These are phyloP conservation scores for Fopius arisanus DNA, from an alignment of 1,140 invertebrate species.

Conservation along the genomic window DNA sequence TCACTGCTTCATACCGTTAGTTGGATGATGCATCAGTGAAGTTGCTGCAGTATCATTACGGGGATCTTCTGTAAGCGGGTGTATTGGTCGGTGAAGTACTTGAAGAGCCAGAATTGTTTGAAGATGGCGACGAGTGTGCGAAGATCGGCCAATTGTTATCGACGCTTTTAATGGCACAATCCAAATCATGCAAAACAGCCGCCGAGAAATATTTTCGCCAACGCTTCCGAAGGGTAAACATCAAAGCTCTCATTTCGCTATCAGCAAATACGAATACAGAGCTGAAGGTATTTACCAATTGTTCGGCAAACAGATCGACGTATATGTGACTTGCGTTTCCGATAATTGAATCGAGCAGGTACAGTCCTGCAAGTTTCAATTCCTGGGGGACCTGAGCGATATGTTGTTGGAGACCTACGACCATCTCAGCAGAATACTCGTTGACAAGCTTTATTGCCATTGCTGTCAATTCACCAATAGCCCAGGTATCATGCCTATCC, in stretches of 20 bases:
- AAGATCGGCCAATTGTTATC: neutral
- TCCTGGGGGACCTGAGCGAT: neutral
- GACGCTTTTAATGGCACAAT: neutral
- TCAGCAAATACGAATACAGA: neutral
- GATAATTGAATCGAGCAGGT: neutral
- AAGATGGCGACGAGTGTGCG: neutral
- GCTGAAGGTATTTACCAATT: neutral
- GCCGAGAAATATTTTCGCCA: neutral
- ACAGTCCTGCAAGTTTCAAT: neutral
- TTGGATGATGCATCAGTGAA: too few species aligned
- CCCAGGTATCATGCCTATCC: neutral
- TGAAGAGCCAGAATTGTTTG: neutral
- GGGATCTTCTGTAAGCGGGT: too few species aligned
- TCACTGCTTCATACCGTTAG: too few species aligned
- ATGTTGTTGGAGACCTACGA: neutral
- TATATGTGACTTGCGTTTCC: neutral
- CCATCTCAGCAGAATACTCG: neutral
- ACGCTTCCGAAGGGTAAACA: neutral
- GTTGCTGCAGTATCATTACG: too few species aligned
- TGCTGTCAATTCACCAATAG: neutral
- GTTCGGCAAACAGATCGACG: neutral
- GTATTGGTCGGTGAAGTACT: too few species aligned
- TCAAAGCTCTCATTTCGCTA: neutral
- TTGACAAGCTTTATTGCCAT: neutral
- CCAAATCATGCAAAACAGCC: neutral